Conservation (phyloP, 2,797 vertebrate genomes). For the Peromyscus attwateri region DNA sequence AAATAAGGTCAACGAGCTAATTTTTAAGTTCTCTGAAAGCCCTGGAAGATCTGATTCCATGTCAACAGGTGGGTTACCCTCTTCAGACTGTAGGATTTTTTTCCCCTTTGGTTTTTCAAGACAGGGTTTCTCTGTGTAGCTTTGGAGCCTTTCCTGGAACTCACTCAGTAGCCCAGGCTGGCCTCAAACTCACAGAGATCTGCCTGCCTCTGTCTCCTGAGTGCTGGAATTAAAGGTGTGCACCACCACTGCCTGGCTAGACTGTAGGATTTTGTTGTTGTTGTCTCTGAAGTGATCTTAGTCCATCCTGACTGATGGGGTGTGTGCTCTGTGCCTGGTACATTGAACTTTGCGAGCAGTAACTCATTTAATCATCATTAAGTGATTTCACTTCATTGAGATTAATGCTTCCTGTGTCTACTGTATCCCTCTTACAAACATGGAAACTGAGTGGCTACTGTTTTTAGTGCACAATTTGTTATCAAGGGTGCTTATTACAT, state of each 20-base stretch:
- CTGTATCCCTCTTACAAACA: not conserved
- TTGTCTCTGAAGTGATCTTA: not conserved
- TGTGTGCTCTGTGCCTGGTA: not conserved
- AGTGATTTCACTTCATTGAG: not conserved
- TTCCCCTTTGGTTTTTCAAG: too few relatives aligned
- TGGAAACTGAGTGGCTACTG: not conserved
- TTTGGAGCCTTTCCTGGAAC: too few relatives aligned
- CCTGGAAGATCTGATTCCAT: not conserved
- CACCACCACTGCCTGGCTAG: too few relatives aligned
- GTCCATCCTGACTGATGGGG: not conserved
- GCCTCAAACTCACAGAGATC: too few relatives aligned
- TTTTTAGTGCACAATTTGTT: slow-evolving; percentile 40
- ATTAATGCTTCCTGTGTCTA: not conserved
- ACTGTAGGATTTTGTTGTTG: not conserved
- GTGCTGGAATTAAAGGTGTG: too few relatives aligned
- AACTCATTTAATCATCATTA: slow-evolving; percentile 3
- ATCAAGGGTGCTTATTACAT: slow-evolving; percentile 1
- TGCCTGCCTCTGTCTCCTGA: too few relatives aligned
- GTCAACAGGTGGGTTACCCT: not conserved
- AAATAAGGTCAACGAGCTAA: not conserved
- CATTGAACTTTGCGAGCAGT: slow-evolving; percentile 7
- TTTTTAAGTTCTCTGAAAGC: not conserved
- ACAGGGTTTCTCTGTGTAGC: too few relatives aligned
- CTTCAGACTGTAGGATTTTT: not conserved
- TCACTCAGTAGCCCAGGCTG: too few relatives aligned